These are phyloP conservation scores for Morpho helenor DNA, from an alignment of 2,888 invertebrate genomes.

Conservation along the genomic window DNA sequence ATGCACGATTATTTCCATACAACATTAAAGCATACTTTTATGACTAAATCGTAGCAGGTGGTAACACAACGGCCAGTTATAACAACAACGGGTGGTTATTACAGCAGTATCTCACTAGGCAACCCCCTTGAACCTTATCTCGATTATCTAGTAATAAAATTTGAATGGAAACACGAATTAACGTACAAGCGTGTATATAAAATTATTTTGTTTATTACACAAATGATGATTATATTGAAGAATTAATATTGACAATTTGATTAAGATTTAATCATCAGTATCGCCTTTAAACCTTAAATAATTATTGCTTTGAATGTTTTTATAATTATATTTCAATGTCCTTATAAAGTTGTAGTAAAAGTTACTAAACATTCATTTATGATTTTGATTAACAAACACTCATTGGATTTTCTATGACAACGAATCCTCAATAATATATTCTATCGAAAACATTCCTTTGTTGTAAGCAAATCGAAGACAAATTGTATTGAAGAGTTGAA, in stretches of 20 bases:
- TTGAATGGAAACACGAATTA: slow-evolving; percentile 10
- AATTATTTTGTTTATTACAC: slow-evolving; percentile 7
- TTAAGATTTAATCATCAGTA: background rate
- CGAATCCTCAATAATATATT: no score
- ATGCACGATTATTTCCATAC: background rate
- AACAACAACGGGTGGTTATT: slow-evolving; percentile 9
- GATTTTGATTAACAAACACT: no score
- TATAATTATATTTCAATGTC: background rate
- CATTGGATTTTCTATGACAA: no score
- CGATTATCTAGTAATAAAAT: slow-evolving; percentile 12
- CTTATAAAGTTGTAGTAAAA: background rate
- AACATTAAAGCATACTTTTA: slow-evolving; percentile 27
- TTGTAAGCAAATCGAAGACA: no score
- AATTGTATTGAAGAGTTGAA: no score
- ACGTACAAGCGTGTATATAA: slow-evolving; percentile 5
- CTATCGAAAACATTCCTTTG: no score
- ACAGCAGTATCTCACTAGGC: slow-evolving; percentile 12
- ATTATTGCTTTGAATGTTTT: no score
- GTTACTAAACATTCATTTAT: background rate
- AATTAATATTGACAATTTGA: background rate
- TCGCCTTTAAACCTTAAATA: background rate
- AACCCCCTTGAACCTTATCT: slow-evolving; percentile 12
- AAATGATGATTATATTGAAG: background rate
- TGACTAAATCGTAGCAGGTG: slow-evolving; percentile 30
- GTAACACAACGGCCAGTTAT: slow-evolving; percentile 25